Evolutionary conservation across 2,113 vertebrate species (phyloP).

Genomic region (Callaeas wilsoni): DNA sequence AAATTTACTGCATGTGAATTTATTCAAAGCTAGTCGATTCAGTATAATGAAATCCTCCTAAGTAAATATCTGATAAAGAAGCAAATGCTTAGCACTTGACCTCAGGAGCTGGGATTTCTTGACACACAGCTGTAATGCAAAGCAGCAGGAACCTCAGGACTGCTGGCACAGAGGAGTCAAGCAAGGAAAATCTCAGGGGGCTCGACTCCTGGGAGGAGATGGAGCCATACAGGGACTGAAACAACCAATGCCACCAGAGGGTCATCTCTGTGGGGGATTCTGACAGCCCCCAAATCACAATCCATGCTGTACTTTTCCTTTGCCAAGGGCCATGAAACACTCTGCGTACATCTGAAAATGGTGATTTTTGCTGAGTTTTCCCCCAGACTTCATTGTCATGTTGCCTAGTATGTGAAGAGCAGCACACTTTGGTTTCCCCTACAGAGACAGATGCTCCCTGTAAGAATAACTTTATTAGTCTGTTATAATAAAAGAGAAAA

Average conservation of each 20-base stretch:
- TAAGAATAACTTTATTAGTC: neutral
- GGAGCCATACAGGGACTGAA: neutral
- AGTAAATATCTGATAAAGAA: conserved; percentile 72
- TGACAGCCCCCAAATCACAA: neutral
- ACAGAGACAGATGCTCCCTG: neutral
- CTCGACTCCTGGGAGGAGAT: neutral
- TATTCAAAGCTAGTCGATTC: conserved; percentile 71
- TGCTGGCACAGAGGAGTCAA: neutral
- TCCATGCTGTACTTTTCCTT: neutral
- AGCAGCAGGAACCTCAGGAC: neutral
- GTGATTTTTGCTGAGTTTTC: neutral
- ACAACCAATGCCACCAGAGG: neutral
- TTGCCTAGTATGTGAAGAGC: neutral
- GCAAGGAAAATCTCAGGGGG: neutral
- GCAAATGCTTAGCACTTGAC: conserved; percentile 68
- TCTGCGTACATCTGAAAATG: neutral
- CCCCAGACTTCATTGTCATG: neutral
- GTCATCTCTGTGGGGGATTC: neutral
- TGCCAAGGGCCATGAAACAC: neutral
- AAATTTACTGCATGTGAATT: conserved; percentile 71
- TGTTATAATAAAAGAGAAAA: neutral
- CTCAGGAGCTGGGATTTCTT: conserved; percentile 57
- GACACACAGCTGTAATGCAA: neutral
- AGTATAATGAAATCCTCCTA: conserved; percentile 74
- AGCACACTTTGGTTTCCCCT: neutral